These are phyloP conservation scores for Drosophila macrospina DNA, from an alignment of 2,888 invertebrate species.

Conservation along the genomic window DNA sequence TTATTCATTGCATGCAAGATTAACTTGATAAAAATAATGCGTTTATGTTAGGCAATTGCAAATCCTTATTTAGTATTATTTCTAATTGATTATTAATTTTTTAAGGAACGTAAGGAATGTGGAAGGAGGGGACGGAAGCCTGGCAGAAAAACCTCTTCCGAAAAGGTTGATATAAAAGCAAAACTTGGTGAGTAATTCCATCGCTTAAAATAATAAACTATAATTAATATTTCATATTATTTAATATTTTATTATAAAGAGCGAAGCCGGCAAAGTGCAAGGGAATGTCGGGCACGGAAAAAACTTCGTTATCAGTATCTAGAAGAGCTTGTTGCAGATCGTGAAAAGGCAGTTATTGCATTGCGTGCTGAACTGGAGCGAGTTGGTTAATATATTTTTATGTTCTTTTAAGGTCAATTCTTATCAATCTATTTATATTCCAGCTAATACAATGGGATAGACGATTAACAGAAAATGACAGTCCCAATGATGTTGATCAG, in stretches of 20 bases:
- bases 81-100: slow-evolving; percentile 14
- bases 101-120: slow-evolving; percentile 89
- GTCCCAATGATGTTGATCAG: slow-evolving; percentile 92
- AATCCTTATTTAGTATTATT: neutral
- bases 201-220: no score
- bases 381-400: slow-evolving; percentile 86
- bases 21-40: neutral
- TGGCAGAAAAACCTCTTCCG: slow-evolving; percentile 92
- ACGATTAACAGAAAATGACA: slow-evolving; percentile 92
- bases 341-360: slow-evolving; percentile 96
- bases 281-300: slow-evolving; percentile 98
- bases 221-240: neutral
- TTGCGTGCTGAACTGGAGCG: slow-evolving; percentile 95
- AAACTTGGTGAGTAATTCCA: slow-evolving; percentile 90
- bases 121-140: slow-evolving; percentile 95
- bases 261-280: slow-evolving; percentile 97
- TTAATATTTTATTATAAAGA: slow-evolving; percentile 87
- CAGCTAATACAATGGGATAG: slow-evolving; percentile 93
- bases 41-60: neutral
- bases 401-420: neutral
- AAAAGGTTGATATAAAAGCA: slow-evolving; percentile 97
- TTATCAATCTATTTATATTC: slow-evolving; percentile 64
- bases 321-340: slow-evolving; percentile 96
- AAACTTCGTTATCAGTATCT: slow-evolving; percentile 98
- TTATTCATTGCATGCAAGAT: no score